These are phyloP conservation scores for Leptopilina syphax DNA, from an alignment of 2,888 invertebrate genomes.

Conservation along the genomic window DNA sequence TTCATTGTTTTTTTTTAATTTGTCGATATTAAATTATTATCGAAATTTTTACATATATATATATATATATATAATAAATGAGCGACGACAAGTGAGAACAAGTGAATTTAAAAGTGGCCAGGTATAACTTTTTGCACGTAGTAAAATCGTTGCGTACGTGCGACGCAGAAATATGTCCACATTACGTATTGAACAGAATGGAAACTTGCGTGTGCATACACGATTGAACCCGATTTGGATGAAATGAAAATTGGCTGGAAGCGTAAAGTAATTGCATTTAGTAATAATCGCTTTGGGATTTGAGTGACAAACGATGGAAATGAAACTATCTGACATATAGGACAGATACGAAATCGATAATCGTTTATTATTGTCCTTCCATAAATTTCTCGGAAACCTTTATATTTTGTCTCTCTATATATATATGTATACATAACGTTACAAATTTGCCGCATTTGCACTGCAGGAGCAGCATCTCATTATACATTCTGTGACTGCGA, in stretches of 20 bases:
- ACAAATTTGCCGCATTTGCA: neutral
- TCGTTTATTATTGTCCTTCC: slow-evolving; percentile 39
- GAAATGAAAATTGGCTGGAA: slow-evolving; percentile 33
- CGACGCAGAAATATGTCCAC: slow-evolving; percentile 11
- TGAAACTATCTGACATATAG: slow-evolving; percentile 31
- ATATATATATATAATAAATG: neutral
- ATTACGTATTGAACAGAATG: slow-evolving; percentile 8
- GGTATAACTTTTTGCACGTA: slow-evolving; percentile 32
- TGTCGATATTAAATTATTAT: neutral
- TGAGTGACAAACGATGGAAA: slow-evolving; percentile 38
- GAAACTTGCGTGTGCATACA: neutral
- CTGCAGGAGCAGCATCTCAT: slow-evolving; percentile 17
- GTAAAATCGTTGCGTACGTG: slow-evolving; percentile 15
- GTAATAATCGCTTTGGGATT: slow-evolving; percentile 42
- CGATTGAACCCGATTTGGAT: slow-evolving; percentile 25
- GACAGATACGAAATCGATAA: slow-evolving; percentile 37
- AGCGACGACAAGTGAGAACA: slow-evolving; percentile 45
- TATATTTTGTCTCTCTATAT: neutral
- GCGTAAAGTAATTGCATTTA: slow-evolving; percentile 39
- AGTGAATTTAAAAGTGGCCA: slow-evolving; percentile 50
- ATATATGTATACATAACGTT: neutral
- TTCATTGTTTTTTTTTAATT: neutral
- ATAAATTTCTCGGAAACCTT: slow-evolving; percentile 32
- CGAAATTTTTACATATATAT: no score
- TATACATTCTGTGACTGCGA: neutral